These are phyloP conservation scores for Drosophila atripex DNA, from an alignment of 2,888 invertebrate species.

Conservation along the genomic window DNA sequence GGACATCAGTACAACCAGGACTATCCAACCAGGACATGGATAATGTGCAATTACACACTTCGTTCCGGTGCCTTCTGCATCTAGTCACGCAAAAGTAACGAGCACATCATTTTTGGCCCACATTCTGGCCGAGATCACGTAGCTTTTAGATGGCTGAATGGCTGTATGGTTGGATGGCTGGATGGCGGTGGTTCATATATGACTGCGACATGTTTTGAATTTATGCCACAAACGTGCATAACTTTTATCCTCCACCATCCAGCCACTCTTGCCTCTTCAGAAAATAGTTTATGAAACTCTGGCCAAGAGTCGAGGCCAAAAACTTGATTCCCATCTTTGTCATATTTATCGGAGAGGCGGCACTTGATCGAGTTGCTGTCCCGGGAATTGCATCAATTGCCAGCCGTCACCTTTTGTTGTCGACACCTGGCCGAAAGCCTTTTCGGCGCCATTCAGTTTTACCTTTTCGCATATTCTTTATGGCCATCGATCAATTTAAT, in stretches of 20 bases:
- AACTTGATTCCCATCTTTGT: slow-evolving; percentile 7
- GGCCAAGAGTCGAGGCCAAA: slow-evolving; percentile 10
- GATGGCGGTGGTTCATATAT: slow-evolving; percentile 33
- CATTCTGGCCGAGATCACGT: slow-evolving; percentile 43
- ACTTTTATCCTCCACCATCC: slow-evolving; percentile 14
- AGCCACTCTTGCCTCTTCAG: not conserved
- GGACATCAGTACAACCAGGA: slow-evolving; percentile 21
- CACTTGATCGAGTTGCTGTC: slow-evolving; percentile 33
- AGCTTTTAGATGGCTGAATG: slow-evolving; percentile 12
- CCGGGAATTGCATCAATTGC: slow-evolving; percentile 42
- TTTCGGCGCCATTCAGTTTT: slow-evolving; percentile 43
- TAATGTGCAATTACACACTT: slow-evolving; percentile 58
- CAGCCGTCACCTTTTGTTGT: slow-evolving; percentile 46
- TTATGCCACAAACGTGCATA: slow-evolving; percentile 51
- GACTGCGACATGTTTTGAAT: slow-evolving; percentile 43
- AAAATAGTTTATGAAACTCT: slow-evolving; percentile 9
- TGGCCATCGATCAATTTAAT: slow-evolving; percentile 62
- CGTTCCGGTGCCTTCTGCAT: slow-evolving; percentile 28
- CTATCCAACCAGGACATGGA: not conserved
- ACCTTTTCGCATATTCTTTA: slow-evolving; percentile 50
- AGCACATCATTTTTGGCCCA: slow-evolving; percentile 56
- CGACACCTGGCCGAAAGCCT: slow-evolving; percentile 45
- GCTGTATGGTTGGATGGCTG: slow-evolving; percentile 4
- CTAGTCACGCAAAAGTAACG: slow-evolving; percentile 51
- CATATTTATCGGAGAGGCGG: slow-evolving; percentile 1